Percentiles rank a stretch among this genome's conserved stretches.
Evolutionary conservation across 2,797 vertebrate genomes (phyloP).

Genomic region (Chlorospingus semifuscus): DNA sequence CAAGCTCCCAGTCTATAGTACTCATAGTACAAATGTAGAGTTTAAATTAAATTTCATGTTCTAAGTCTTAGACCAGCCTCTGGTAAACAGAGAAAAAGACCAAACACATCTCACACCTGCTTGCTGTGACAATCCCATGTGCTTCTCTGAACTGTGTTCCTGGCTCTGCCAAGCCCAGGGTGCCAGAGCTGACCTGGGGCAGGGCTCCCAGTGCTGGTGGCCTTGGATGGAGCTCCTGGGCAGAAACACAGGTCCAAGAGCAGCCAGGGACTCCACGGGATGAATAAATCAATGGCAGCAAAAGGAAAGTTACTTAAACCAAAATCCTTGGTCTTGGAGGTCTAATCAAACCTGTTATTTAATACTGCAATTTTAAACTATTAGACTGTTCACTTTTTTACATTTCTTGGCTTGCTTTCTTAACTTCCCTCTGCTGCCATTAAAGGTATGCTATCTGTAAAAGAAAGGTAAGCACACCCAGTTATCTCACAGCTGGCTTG

Average conservation of each 20-base stretch:
- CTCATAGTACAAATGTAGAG: not conserved
- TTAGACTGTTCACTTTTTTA: not conserved
- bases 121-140: not conserved
- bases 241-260: not conserved
- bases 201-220: fast-evolving
- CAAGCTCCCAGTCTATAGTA: not conserved
- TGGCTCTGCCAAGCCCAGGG: not conserved
- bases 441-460: not conserved
- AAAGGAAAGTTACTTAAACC: not conserved
- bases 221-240: not conserved
- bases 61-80: not conserved
- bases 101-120: not conserved
- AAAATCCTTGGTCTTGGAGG: not conserved
- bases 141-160: not conserved
- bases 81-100: not conserved
- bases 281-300: not conserved
- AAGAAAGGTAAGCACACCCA: not conserved
- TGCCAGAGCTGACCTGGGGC: not conserved
- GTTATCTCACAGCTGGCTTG: not conserved
- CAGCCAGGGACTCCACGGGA: not conserved
- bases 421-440: not conserved
- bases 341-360: not conserved
- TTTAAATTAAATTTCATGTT: not conserved
- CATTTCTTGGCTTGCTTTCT: not conserved
- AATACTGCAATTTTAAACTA: not conserved